Base-by-base conservation (phyloP, 2,113 vertebrate species). In the Syngnathus floridae region DNA sequence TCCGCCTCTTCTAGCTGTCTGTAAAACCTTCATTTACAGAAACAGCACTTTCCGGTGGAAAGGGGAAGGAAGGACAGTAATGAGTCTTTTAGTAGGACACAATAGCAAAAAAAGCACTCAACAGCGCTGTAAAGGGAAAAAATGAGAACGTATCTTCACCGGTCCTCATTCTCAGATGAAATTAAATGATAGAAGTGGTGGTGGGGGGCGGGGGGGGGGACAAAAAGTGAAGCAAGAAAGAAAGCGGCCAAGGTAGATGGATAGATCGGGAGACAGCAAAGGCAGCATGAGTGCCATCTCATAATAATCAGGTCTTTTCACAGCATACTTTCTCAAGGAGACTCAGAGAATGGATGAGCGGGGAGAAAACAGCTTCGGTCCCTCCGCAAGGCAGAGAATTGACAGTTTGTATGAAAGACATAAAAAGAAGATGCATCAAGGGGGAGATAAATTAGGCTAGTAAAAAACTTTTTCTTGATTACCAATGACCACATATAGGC, bases 251-350 rank as follows among this genome's bases (percentile, higher is more conserved):
- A 77, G 81, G 70, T 71, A 78, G 80, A 78, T 49, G 48, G 70
- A 78, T 73, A 69, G 82, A 77, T 82, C 80, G 72, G 69, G 70
- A 78, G 75, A 85, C 64, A 69, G 70, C 59, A 79, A 76, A 80
- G 72, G 76, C 67, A 80, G 73, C 77, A 77, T 76, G 77, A 86
- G 87, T 86, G 80, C 75, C 78, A 75, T 84, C 75, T 80, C 83
- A 83, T 87, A 84, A 87, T 87, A 85, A 89, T 87, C 84, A 84
- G 71, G 70, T 86, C 82, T 72, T 87, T 85, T 85, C 77, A 81
- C 68, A 65, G 69, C 70, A 73, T 62, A 83, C 75, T 81, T 86
- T 82, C 70, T 82, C 75, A 82, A 86, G 82, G 78, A 78, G 79
- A 84, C 64, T 0, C 10, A 67, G 58, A 79, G 77, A 81, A 77